Base-by-base conservation (phyloP, 2,113 vertebrate species). In the Tragulus kanchil region DNA sequence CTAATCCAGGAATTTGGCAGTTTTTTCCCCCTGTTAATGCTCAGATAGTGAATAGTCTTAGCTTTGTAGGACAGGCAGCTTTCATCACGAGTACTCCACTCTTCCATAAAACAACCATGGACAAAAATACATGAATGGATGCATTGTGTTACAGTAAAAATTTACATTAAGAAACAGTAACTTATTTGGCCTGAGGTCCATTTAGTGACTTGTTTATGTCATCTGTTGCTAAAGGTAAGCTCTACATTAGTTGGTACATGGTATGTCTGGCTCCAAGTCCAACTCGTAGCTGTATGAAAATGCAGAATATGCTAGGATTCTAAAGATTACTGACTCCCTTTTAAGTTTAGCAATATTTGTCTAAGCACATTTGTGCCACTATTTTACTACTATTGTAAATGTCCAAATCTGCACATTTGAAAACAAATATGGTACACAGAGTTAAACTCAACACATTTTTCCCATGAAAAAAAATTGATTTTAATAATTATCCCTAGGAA, bases 201-300 rank as follows among this genome's bases (percentile, higher is more conserved):
- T 79, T 23, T 54, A 73, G 42, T 56, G 16, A 73, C 45, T 89
- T 62, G 28, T 89, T 90, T 75, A 75, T 85, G 75, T 79, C 92
- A 79, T 91, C 10, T 82, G 19, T 19, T 78, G 21, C 83, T 90
- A 89, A 91, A 94, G 71, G 50, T 83, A 79, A 95, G 19, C 58
- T 31, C 61, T 81, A 28, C 26, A 42, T 90, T 54, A 45, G 16
- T 90, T n/a, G 16, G 8, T 45, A 54, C 2, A 6, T n/a, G 4
- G 31, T 83, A 2, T 89, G 16, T 67, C 31, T 58, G 8, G 3
- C 93, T 85, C 13, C n/a, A 95, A 84, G 62, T 14, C 28, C 71
- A 56, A 54, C 9, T 78, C 28, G 62, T 58, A 83, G 75, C 31
- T 79, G 88, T 93, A 26, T 85, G 79, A 89, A 95, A 89, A 89